Evolutionary conservation across 2,797 vertebrate genomes (phyloP).

Genomic region (Anabas testudineus): DNA sequence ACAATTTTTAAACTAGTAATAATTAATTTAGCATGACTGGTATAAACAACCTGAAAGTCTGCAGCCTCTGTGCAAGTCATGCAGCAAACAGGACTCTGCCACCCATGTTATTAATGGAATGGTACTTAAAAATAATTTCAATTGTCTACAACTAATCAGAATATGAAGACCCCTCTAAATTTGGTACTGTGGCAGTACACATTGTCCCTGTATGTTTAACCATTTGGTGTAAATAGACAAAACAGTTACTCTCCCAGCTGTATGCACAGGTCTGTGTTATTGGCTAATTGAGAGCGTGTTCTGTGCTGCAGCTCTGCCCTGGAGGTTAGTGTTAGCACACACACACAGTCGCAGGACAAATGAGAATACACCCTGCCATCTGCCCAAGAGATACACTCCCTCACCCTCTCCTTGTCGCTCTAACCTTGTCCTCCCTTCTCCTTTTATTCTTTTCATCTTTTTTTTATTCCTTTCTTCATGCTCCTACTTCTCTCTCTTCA

Average conservation of each 20-base stretch:
- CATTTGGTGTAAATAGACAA: constrained; percentile 45
- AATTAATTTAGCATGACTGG: neutral
- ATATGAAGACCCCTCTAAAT: too few relatives aligned
- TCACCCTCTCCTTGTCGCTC: constrained; percentile 76
- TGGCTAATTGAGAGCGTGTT: constrained; percentile 82
- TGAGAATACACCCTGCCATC: constrained; percentile 83
- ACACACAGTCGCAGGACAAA: constrained; percentile 81
- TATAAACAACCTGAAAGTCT: neutral
- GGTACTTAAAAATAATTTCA: constrained; percentile 11
- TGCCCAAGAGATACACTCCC: constrained; percentile 79
- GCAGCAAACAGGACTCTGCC: neutral
- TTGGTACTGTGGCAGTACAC: constrained; percentile 3
- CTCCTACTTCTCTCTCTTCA: constrained; percentile 20
- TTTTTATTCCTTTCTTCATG: constrained; percentile 54
- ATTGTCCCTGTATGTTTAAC: constrained; percentile 42
- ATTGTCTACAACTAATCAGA: neutral
- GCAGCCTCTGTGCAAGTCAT: neutral
- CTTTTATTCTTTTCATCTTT: constrained; percentile 52
- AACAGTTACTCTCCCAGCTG: constrained; percentile 45
- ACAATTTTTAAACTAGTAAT: constrained; percentile 26
- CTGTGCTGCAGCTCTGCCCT: constrained; percentile 75
- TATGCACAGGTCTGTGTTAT: constrained; percentile 64
- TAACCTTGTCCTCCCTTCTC: constrained; percentile 51
- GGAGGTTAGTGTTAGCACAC: constrained; percentile 80
- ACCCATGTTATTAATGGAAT: neutral